These are phyloP conservation scores for Amaurobius ferox DNA, from an alignment of 2,888 invertebrate genomes.

Conservation along the genomic window DNA sequence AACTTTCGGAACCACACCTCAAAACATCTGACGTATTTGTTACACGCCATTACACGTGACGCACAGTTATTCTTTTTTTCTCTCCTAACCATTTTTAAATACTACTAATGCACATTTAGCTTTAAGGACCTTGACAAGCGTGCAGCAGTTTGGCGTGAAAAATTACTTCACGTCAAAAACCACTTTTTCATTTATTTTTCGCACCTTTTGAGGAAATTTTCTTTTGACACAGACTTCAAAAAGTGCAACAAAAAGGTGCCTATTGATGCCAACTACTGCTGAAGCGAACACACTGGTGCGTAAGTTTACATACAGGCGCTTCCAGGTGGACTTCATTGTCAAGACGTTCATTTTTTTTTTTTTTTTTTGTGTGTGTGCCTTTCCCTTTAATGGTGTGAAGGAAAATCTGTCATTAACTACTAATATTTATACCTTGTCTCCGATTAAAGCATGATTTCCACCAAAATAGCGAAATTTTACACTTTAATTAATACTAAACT, in stretches of 20 bases:
- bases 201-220: conserved; percentile 62
- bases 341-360: no score
- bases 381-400: no score
- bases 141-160: conserved; percentile 59
- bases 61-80: conserved; percentile 14
- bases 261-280: conserved; percentile 44
- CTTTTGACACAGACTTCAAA: conserved; percentile 40
- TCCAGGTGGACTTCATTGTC: neutral
- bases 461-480: no score
- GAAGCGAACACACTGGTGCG: conserved; percentile 4
- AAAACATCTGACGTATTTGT: conserved; percentile 55
- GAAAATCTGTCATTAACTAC: no score
- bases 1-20: conserved; percentile 32
- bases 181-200: conserved; percentile 72
- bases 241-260: conserved; percentile 30
- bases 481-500: no score
- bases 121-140: conserved; percentile 58
- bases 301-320: conserved; percentile 33
- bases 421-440: no score
- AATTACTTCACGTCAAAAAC: conserved; percentile 71
- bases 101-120: conserved; percentile 61
- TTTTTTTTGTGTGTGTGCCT: no score
- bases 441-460: no score
- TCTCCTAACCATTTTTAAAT: conserved; percentile 43
- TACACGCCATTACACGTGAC: conserved; percentile 60